phyloP scores from a whole-genome alignment of 2,797 vertebrate genomes.

The Poecile montanus region DNA sequence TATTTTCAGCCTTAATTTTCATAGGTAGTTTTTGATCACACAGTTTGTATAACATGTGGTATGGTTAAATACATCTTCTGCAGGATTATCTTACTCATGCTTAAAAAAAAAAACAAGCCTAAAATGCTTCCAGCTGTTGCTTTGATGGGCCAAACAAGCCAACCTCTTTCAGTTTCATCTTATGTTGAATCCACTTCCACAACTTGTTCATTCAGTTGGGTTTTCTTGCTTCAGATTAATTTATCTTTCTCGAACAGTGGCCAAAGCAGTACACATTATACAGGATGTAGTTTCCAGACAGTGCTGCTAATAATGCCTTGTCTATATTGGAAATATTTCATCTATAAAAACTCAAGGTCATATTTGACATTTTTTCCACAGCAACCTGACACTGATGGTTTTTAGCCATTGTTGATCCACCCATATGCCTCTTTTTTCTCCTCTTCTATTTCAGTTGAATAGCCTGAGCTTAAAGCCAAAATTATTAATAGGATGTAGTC shows the following conservation, averaged over 20 bases:
- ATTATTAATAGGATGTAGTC: slow-evolving; percentile 41
- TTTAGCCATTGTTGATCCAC: slow-evolving; percentile 57
- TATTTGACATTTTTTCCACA: slow-evolving; percentile 60
- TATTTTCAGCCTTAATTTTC: neutral
- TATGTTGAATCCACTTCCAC: neutral
- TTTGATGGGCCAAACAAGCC: neutral
- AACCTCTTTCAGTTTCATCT: neutral
- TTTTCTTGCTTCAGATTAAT: neutral
- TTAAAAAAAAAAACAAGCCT: neutral
- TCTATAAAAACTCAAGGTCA: slow-evolving; percentile 52
- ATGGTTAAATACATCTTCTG: neutral
- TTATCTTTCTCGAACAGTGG: neutral
- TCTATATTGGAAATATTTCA: slow-evolving; percentile 32
- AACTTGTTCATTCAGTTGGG: neutral
- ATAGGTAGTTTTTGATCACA: neutral
- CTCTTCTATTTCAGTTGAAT: slow-evolving; percentile 41
- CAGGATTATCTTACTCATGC: neutral
- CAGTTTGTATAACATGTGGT: neutral
- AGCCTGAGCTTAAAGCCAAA: slow-evolving; percentile 14
- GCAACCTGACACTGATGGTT: slow-evolving; percentile 51
- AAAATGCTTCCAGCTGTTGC: neutral
- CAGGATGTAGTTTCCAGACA: slow-evolving; percentile 29
- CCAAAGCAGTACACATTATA: neutral
- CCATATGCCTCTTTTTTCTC: slow-evolving; percentile 15
- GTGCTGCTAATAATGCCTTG: neutral